Evolutionary conservation across 2,113 vertebrate genomes (phyloP).

Genomic region (Eudyptes chrysolophus): DNA sequence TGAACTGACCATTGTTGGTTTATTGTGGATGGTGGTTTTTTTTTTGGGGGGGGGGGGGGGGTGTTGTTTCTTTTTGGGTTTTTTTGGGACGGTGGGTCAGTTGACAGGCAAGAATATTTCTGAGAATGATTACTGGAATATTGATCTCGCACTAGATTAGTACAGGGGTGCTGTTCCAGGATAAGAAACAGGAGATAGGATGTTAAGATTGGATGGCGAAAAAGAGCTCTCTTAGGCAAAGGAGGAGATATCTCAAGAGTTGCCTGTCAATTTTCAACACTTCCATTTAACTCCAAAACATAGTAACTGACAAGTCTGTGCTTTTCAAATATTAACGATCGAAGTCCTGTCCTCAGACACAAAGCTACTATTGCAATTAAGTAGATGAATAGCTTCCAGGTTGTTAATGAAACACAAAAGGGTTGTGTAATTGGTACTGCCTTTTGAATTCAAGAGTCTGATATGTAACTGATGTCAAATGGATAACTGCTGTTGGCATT

Average conservation of each 20-base stretch:
- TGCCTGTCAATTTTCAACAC: neutral
- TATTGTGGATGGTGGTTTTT: neutral
- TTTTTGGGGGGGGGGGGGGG: too few species aligned
- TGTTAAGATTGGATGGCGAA: neutral
- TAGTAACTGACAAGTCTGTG: neutral
- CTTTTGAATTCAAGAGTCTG: neutral
- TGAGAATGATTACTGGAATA: neutral
- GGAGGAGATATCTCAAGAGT: neutral
- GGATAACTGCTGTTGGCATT: neutral
- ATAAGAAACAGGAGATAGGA: neutral
- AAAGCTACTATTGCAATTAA: neutral
- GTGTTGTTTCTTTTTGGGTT: accelerated
- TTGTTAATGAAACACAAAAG: neutral
- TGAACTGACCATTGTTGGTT: neutral
- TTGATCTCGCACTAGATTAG: neutral
- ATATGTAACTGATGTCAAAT: neutral
- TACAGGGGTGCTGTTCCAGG: neutral
- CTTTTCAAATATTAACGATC: neutral
- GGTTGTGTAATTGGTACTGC: neutral
- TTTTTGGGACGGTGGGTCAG: accelerated
- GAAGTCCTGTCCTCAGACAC: neutral
- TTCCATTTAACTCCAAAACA: neutral
- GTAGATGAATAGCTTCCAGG: neutral
- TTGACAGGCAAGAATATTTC: neutral
- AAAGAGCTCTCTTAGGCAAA: neutral